phyloP scores from a whole-genome alignment of 2,888 invertebrate genomes.

The Chrysolina oricalcia region DNA sequence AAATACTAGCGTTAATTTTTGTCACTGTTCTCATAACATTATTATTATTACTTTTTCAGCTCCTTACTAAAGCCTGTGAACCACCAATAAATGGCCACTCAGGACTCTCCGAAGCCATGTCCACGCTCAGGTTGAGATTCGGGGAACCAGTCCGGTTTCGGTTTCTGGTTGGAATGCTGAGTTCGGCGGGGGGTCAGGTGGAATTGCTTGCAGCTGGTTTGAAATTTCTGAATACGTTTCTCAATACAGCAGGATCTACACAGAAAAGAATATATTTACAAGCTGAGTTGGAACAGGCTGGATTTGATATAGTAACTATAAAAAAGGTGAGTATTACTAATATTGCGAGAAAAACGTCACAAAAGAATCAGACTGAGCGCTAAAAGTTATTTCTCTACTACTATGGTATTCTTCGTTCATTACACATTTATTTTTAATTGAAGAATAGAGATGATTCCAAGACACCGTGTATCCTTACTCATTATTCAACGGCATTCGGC shows the following conservation, averaged over 20 bases:
- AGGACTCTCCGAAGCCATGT: constrained; percentile 92
- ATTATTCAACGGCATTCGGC: no score
- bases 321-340: constrained; percentile 73
- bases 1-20: no score
- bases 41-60: constrained; percentile 72
- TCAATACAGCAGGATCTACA: constrained; percentile 83
- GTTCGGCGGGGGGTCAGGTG: constrained; percentile 81
- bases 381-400: no score
- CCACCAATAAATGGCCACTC: constrained; percentile 84
- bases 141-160: constrained; percentile 95
- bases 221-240: constrained; percentile 87
- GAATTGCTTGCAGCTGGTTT: constrained; percentile 87
- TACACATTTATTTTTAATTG: no score
- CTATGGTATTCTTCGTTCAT: no score
- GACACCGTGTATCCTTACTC: no score
- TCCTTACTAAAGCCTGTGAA: constrained; percentile 89
- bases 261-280: constrained; percentile 89
- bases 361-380: no score
- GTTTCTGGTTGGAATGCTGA: constrained; percentile 91
- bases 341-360: no score
- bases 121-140: constrained; percentile 88
- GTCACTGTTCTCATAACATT: not conserved
- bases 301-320: constrained; percentile 79
- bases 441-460: no score
- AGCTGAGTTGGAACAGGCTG: constrained; percentile 88